Evolutionary conservation across 1,140 invertebrate species (phyloP).

Genomic region (Maniola jurtina): DNA sequence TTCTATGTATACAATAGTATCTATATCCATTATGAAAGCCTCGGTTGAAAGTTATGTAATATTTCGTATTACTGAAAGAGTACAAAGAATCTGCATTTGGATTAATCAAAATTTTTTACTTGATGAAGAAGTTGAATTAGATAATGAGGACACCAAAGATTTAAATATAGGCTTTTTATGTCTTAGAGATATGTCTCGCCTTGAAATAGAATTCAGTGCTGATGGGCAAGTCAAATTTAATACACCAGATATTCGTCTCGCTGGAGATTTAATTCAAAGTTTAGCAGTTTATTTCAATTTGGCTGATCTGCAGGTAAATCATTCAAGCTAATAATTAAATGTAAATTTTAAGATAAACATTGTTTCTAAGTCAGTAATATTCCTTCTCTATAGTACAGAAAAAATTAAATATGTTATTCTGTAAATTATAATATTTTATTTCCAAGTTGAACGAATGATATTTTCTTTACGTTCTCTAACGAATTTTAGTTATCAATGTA

Average conservation of each 20-base stretch:
- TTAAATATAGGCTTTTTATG: conserved; percentile 68
- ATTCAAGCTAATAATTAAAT: background rate
- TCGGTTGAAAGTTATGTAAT: conserved; percentile 80
- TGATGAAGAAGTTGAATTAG: conserved; percentile 83
- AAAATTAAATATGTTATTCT: background rate
- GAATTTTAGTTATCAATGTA: background rate
- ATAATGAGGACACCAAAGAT: conserved; percentile 65
- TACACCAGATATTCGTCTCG: conserved; percentile 87
- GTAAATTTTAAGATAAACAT: too few species aligned
- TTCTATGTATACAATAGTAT: conserved; percentile 88
- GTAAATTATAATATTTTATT: too few species aligned
- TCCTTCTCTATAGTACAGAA: too few species aligned
- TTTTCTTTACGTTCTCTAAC: background rate
- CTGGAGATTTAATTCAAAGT: conserved; percentile 89
- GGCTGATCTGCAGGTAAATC: conserved; percentile 79
- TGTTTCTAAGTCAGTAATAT: too few species aligned
- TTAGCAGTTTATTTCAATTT: conserved; percentile 86
- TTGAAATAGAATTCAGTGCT: conserved; percentile 78
- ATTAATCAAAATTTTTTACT: conserved; percentile 93
- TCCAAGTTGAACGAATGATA: too few species aligned
- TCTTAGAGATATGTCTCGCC: conserved; percentile 78
- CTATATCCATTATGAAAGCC: conserved; percentile 37
- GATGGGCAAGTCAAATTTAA: conserved; percentile 81
- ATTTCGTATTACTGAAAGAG: conserved; percentile 84
- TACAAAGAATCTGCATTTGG: conserved; percentile 91